Evolutionary conservation across 2,113 vertebrate genomes (phyloP).

Genomic region (Spermophilus dauricus): DNA sequence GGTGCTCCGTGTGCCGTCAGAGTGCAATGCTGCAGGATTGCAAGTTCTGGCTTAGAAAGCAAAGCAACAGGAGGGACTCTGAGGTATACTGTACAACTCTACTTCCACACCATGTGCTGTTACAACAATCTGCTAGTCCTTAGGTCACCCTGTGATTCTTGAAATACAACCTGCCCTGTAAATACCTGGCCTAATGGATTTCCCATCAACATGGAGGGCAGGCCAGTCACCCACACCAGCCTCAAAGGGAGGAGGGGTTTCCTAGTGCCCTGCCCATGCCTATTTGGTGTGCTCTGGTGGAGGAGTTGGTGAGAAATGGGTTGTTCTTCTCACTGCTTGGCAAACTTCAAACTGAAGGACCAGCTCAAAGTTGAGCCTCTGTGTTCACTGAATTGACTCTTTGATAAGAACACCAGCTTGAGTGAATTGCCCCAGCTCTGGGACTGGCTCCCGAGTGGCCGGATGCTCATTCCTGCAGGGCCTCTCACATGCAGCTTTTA

Average conservation of each 20-base stretch:
- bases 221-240: neutral
- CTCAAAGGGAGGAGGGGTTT: neutral
- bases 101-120: neutral
- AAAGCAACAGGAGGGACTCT: neutral
- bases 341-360: neutral
- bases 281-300: neutral
- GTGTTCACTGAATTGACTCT: neutral
- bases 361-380: neutral
- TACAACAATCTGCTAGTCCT: neutral
- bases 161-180: neutral
- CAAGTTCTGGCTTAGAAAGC: neutral
- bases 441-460: neutral
- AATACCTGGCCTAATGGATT: neutral
- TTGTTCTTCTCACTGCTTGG: neutral
- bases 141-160: neutral
- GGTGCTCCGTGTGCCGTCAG: neutral
- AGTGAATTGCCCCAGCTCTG: neutral
- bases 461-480: neutral
- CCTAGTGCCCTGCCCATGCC: neutral
- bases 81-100: neutral
- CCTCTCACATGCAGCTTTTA: neutral
- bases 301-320: neutral
- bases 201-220: neutral
- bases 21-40: rapidly evolving
- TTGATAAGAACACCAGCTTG: neutral